Evolutionary conservation across 1,140 invertebrate genomes (phyloP), one percentile per base, ranked within the genome.

Genomic region (Batillaria attramentaria): DNA sequence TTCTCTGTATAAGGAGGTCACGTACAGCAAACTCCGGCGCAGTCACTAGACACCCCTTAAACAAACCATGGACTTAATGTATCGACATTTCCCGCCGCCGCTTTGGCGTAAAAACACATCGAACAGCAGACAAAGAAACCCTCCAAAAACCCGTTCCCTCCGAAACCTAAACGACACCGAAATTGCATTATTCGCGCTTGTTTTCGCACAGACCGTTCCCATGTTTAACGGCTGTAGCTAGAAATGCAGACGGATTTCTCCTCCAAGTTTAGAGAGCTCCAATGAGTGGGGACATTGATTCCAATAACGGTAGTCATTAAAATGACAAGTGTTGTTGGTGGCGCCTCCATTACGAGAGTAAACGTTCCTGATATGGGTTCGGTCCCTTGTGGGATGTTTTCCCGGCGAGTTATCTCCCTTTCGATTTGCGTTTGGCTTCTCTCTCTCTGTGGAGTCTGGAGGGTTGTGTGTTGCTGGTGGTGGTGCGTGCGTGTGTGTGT

Each of bases 161-260:
- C 39, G 8, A 39, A 42, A 13, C 68, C 37, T n/a, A 8, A 39
- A 18, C 39, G 68, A 70, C 68, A 70, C 18, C 68, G 6, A 42
- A 70, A 70, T 70, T 42, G 39, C 68, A 70, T 70, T 70, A 70
- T 28, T 70, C 41, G 68, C 37, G 68, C 39, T 42, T 70, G 68
- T 70, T n/a, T 42, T 39, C 68, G 24, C 68, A 28, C 68, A 10
- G 4, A 24, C 10, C 68, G 18, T 42, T 42, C 37, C 31, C 68
- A 16, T 18, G 6, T 70, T 70, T 70, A 28, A n/a, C 41, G 68
- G 18, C 41, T 42, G 68, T n/a, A 24, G n/a, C 68, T 39, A 18
- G 37, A 70, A 70, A 70, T n/a, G 37, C 31, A 70, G 68, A 37
- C 65, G 41, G 42, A 70, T 39, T 42, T 39, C 68, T 39, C 35